Evolutionary conservation across 2,113 vertebrate species (phyloP).

Genomic region (Plestiodon gilberti): DNA sequence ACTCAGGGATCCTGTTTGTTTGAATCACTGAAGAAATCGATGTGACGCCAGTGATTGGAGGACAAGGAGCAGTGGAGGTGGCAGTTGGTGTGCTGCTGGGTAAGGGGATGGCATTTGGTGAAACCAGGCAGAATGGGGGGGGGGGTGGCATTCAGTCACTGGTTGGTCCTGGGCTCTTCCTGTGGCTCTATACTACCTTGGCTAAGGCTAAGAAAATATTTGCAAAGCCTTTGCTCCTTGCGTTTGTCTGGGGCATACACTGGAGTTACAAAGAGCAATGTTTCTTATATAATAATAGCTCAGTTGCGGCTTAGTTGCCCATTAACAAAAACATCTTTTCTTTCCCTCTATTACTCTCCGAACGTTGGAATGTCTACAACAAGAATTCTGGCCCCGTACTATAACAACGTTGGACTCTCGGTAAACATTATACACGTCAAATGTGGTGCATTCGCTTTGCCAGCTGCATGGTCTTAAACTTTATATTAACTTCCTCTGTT

Average conservation of each 20-base stretch:
- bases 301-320: background rate
- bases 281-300: background rate
- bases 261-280: background rate
- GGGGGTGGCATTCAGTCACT: no score
- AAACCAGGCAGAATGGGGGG: no score
- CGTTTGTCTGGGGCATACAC: background rate
- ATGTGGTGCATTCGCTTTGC: background rate
- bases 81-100: no score
- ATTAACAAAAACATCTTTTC: background rate
- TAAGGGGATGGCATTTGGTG: no score
- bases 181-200: no score
- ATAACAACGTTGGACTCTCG: background rate
- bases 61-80: no score
- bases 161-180: no score
- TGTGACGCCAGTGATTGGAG: no score
- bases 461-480: constrained; percentile 8
- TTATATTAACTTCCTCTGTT: background rate
- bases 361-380: background rate
- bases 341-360: background rate
- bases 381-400: background rate
- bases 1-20: no score
- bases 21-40: no score
- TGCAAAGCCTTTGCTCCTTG: background rate
- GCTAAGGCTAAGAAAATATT: background rate
- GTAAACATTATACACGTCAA: background rate